Evolutionary conservation across 2,797 vertebrate genomes (phyloP).

Genomic region (Emydoidea blandingii): DNA sequence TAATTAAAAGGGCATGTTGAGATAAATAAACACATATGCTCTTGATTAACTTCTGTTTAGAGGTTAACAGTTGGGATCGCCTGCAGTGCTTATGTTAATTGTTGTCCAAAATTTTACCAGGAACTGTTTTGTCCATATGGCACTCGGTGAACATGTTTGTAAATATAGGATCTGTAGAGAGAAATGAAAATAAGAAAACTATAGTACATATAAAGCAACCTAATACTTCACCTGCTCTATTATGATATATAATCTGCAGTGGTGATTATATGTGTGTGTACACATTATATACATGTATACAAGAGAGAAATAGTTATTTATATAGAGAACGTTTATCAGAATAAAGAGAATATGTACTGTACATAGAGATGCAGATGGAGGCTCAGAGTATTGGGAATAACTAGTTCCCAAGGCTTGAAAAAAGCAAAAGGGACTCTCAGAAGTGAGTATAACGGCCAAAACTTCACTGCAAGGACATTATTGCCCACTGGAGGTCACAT

Average conservation of each 20-base stretch:
- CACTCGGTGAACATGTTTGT: constrained; percentile 61
- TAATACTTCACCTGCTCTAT: neutral
- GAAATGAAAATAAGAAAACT: constrained; percentile 8
- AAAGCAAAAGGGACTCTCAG: neutral
- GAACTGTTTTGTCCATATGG: constrained; percentile 80
- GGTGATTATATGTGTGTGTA: neutral
- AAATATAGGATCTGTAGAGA: constrained; percentile 60
- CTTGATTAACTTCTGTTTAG: constrained; percentile 88
- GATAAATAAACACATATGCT: constrained; percentile 90
- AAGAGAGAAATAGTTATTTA: neutral
- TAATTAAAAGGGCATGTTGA: constrained; percentile 88
- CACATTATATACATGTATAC: neutral
- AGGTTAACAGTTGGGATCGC: constrained; percentile 80
- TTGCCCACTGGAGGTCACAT: neutral
- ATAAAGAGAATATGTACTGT: neutral
- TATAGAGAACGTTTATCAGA: neutral
- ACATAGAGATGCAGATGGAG: neutral
- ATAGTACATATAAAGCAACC: neutral
- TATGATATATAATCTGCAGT: neutral
- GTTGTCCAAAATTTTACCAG: constrained; percentile 81
- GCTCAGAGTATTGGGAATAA: neutral
- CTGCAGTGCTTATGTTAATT: constrained; percentile 79
- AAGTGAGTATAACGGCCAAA: neutral
- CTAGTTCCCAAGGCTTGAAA: neutral
- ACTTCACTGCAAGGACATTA: neutral